These are phyloP conservation scores for Leucophora obtusa DNA, from an alignment of 2,888 invertebrate species.

Conservation along the genomic window DNA sequence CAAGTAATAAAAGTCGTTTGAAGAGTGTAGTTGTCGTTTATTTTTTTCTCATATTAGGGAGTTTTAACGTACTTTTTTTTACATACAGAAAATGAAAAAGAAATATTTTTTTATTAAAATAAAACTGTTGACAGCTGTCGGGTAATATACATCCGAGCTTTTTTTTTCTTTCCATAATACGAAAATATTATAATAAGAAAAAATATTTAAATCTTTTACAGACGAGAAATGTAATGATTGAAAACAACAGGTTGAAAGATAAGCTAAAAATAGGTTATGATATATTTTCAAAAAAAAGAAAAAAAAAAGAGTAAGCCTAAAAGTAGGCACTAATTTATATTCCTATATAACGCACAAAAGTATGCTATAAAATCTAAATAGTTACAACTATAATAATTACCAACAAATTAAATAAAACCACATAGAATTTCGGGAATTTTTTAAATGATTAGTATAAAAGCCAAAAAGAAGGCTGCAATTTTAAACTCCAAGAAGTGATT, in stretches of 20 bases:
- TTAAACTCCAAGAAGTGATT: background rate
- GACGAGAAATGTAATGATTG: background rate
- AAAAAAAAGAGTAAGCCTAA: too few relatives aligned
- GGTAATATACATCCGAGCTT: conserved; percentile 13
- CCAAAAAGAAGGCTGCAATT: conserved; percentile 22
- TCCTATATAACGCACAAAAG: too few relatives aligned
- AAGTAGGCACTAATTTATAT: too few relatives aligned
- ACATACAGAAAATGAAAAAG: conserved; percentile 5
- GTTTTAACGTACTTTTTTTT: conserved; percentile 10
- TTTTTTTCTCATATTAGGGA: conserved; percentile 7
- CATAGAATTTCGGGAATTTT: background rate
- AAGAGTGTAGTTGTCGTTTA: conserved; percentile 24
- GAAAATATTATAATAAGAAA: background rate
- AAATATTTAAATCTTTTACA: background rate
- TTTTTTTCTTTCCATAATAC: too few relatives aligned
- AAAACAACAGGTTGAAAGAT: conserved; percentile 38
- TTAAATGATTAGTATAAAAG: background rate
- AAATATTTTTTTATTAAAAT: conserved; percentile 22
- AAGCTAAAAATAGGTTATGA: background rate
- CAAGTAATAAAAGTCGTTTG: conserved; percentile 61
- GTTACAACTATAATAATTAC: too few relatives aligned
- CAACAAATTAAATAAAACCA: background rate
- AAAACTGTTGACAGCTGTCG: conserved; percentile 60
- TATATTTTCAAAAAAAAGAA: too few relatives aligned
- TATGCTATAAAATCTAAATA: too few relatives aligned